These are phyloP conservation scores for Diabrotica virgifera DNA, from an alignment of 1,140 invertebrate genomes.

Conservation along the genomic window DNA sequence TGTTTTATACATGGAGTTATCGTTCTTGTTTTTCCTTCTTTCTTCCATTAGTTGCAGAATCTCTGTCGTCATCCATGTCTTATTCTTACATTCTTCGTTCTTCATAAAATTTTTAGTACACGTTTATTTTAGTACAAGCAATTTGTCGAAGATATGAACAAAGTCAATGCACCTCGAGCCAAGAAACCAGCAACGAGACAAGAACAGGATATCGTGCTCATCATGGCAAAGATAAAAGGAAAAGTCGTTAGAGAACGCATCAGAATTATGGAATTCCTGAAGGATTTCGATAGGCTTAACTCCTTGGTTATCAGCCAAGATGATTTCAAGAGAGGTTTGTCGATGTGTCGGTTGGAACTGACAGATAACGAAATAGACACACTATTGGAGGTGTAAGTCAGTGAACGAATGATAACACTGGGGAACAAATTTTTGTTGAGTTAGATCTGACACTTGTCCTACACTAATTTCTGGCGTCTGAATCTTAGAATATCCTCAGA, in stretches of 20 bases:
- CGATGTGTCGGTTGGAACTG: slow-evolving; percentile 59
- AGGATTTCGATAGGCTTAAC: slow-evolving; percentile 59
- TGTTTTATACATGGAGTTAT: too few relatives aligned
- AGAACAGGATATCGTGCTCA: slow-evolving; percentile 62
- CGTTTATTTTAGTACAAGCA: slow-evolving; percentile 31
- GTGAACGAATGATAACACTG: too few relatives aligned
- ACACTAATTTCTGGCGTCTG: too few relatives aligned
- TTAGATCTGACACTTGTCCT: too few relatives aligned
- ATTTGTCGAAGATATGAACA: slow-evolving; percentile 42
- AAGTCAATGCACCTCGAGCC: slow-evolving; percentile 42
- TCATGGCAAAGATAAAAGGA: slow-evolving; percentile 69
- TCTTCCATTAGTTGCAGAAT: too few relatives aligned
- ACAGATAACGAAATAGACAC: slow-evolving; percentile 59
- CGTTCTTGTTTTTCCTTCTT: too few relatives aligned
- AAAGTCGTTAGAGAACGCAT: slow-evolving; percentile 65
- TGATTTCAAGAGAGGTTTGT: slow-evolving; percentile 63
- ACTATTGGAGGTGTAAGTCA: slow-evolving; percentile 57
- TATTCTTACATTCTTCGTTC: too few relatives aligned
- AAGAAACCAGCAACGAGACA: slow-evolving; percentile 35
- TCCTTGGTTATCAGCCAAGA: slow-evolving; percentile 57
- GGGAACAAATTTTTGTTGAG: too few relatives aligned
- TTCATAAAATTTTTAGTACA: neutral
- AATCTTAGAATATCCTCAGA: too few relatives aligned
- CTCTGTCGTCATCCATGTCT: too few relatives aligned
- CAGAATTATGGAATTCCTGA: slow-evolving; percentile 60